Base-by-base conservation (phyloP, 2,797 vertebrate species). In the Limosa lapponica region DNA sequence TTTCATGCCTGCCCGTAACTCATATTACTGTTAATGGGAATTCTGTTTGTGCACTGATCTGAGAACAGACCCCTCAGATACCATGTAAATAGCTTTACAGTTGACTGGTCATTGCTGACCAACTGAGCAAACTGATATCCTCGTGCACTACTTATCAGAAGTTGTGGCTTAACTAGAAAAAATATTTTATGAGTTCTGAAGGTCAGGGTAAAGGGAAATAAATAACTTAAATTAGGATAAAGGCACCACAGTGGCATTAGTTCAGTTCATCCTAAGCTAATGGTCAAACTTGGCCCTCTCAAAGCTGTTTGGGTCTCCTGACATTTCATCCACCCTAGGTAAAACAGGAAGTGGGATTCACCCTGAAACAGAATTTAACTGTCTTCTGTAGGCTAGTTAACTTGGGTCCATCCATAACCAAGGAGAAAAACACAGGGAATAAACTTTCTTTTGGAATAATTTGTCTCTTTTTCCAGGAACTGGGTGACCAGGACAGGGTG, bases 31-130 rank as follows among this genome's bases (percentile, higher is more conserved):
- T 84, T 89, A 95, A 89, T 87, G 55, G 36, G 61, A 96, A 94
- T 93, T 90, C 84, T 93, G n/a, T 82, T 79, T 92, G 82, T 94
- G 82, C 65, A 71, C 44, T 93, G 71, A 95, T 87, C 79, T 92
- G 92, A 95, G 79, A 94, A 82, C 22, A 81, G 48, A 84, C 18
- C 73, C 44, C 59, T 90, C 80, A 95, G 77, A 78, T 89, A 87
- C 34, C 59, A 46, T 58, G 61, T 78, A 94, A 95, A 92, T 85
- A 73, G 15, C 30, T 95, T 95, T 92, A 83, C 82, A 87, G 89
- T 58, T 89, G 86, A 75, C 64, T 91, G 69, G 28, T 6, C 58
- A 61, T 55, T 89, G 44, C 44, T 86, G 70, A 71, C 55, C 88
- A 91, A 25, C 41, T 25, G 27, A 95, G 51, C 54, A 87, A 95